Conservation (phyloP, 2,113 vertebrate species). For the Crotophaga sulcirostris region DNA sequence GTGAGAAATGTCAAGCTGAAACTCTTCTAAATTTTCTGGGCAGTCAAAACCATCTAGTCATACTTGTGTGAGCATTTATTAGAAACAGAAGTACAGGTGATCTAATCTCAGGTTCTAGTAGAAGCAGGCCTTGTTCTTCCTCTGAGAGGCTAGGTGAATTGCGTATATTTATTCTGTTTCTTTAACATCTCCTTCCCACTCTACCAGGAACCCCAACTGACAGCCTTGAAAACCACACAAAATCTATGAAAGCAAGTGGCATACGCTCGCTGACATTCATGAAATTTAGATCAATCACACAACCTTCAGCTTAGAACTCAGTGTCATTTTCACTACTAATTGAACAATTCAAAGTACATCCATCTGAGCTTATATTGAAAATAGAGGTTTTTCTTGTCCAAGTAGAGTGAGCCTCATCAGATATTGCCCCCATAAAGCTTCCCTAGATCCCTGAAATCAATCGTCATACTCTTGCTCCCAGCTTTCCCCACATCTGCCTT, state of each 20-base stretch:
- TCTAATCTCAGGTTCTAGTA: background rate
- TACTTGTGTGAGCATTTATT: background rate
- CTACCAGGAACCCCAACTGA: background rate
- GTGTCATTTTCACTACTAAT: background rate
- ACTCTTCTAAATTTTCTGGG: background rate
- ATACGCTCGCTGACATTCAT: background rate
- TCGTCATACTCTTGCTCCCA: background rate
- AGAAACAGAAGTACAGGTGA: background rate
- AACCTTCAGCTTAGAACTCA: background rate
- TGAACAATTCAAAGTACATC: background rate
- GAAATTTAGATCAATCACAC: background rate
- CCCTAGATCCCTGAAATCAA: conserved; percentile 30
- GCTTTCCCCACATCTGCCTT: conserved; percentile 34
- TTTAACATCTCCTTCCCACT: background rate
- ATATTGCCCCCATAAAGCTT: background rate
- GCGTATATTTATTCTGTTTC: background rate
- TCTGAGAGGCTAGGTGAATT: background rate
- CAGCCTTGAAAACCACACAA: background rate
- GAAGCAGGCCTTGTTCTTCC: background rate
- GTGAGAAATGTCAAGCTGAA: background rate
- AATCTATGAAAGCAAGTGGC: background rate
- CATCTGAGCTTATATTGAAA: background rate
- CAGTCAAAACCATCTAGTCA: background rate
- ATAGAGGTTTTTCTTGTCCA: background rate
- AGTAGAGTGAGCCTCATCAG: background rate